phyloP scores from a whole-genome alignment of 2,888 invertebrate genomes.

The Cheilosia pagana region DNA sequence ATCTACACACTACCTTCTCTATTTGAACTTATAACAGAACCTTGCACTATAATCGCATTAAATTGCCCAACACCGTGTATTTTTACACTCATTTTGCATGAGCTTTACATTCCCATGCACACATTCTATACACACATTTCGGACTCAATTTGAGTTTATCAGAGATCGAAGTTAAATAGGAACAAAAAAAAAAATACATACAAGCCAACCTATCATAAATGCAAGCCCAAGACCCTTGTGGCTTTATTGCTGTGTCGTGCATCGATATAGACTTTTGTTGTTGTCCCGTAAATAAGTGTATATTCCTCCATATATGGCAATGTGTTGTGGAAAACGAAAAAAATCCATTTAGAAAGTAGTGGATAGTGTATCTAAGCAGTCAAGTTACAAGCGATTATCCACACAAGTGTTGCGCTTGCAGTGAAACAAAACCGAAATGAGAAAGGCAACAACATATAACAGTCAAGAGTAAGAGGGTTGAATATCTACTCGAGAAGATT shows the following conservation, averaged over 20 bases:
- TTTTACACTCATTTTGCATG: conserved; percentile 37
- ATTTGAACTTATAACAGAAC: conserved; percentile 27
- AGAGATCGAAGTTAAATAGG: conserved; percentile 6
- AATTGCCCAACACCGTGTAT: conserved; percentile 46
- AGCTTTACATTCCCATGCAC: neutral
- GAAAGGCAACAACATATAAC: neutral
- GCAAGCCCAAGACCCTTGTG: conserved; percentile 40
- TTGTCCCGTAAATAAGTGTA: conserved; percentile 31
- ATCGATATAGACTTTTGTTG: conserved; percentile 45
- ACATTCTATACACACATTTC: conserved; percentile 15
- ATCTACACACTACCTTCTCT: conserved; percentile 1
- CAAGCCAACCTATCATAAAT: neutral
- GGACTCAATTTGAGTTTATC: conserved; percentile 53
- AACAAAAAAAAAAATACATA: conserved; percentile 10
- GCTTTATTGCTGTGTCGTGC: conserved; percentile 51
- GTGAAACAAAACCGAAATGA: neutral
- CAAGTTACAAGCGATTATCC: conserved; percentile 57
- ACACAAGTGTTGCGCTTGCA: conserved; percentile 36
- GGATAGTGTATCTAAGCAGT: conserved; percentile 38
- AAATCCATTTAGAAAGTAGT: conserved; percentile 61
- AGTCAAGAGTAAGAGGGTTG: neutral
- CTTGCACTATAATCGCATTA: conserved; percentile 67
- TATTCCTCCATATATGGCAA: conserved; percentile 39
- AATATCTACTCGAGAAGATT: conserved; percentile 32
- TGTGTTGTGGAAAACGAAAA: conserved; percentile 31